Evolutionary conservation across 2,113 vertebrate species (phyloP), one percentile per base, ranked within the genome.

Genomic region (Kryptolebias marmoratus): DNA sequence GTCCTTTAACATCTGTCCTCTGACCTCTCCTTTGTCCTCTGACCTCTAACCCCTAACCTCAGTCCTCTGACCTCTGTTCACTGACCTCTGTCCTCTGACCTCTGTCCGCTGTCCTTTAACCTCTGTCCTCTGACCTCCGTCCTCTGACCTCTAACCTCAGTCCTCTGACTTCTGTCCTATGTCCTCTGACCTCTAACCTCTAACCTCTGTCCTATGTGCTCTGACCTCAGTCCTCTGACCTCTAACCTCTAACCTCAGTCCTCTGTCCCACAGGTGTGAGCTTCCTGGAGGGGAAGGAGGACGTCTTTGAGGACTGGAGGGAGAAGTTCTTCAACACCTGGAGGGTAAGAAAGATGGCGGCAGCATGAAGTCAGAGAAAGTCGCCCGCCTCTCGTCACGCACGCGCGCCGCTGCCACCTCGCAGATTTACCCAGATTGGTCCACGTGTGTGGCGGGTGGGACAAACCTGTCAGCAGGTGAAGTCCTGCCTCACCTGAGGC

Each of bases 291-390:
- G 94, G 76, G n/a, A 95, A 97, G 84, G 95, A 97, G 39, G 96
- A 98, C 61, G 79, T 96, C 45, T 94, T 97, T 75, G 94, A 94
- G 68, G 96, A 96, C 86, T 95, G 96, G 93, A 95, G 88, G 77
- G 94, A 95, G 75, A 98, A 97, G 89, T 97, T 98, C 82, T 96
- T 96, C 93, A 97, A 96, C 89, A 97, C 96, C 0, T 97, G 97
- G 73, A 95, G 96, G 96, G 96, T 97, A 91, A 73, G 75, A 15
- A 31, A 11, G 39, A 22, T 22, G 22, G 22, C 22, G 22, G 22
- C 22, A 22, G 30, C 11, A 1, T 52, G 53, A 14, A 16, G 53
- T 11, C 28, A n/a, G 53, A 53, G 72, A 79, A 73, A 83, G 81
- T 87, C 84, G 73, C 81, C 80, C 86, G 87, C 75, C 10, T 36